A percentile compares a stretch with the other conserved stretches of the same genome.
Evolutionary conservation across 2,113 vertebrate genomes (phyloP).

Genomic region (Acrocephalus arundinaceus): DNA sequence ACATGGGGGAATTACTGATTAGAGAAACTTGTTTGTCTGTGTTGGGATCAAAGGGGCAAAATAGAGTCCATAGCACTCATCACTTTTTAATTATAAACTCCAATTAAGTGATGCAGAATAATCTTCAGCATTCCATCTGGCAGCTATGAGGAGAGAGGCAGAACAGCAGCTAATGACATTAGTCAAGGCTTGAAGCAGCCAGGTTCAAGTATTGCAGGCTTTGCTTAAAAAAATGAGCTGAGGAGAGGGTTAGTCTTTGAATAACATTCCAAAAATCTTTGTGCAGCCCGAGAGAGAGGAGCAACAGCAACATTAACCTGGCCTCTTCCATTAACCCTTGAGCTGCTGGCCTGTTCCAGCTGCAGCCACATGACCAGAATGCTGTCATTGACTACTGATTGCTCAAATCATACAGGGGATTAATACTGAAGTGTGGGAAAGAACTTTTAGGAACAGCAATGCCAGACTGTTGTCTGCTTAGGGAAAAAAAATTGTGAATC

Average conservation of each 20-base stretch:
- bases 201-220: constrained; percentile 38
- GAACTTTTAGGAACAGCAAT: background rate
- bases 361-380: background rate
- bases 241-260: background rate
- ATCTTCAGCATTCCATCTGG: constrained; percentile 58
- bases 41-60: constrained; percentile 35
- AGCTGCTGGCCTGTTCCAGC: background rate
- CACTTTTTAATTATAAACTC: constrained; percentile 62
- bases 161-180: constrained; percentile 26
- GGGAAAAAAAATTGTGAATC: background rate
- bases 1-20: background rate
- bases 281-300: background rate
- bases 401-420: background rate
- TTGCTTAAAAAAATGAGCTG: constrained; percentile 1
- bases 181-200: constrained; percentile 59
- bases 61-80: background rate
- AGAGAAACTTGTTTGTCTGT: constrained; percentile 45
- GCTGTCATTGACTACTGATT: background rate
- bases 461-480: background rate
- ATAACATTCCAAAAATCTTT: background rate
- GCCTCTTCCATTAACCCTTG: background rate
- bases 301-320: background rate
- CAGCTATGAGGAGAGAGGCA: constrained; percentile 7
- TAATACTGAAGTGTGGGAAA: background rate
- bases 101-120: constrained; percentile 58